phyloP scores from a whole-genome alignment of 1,140 invertebrate species.

The Limonius californicus region DNA sequence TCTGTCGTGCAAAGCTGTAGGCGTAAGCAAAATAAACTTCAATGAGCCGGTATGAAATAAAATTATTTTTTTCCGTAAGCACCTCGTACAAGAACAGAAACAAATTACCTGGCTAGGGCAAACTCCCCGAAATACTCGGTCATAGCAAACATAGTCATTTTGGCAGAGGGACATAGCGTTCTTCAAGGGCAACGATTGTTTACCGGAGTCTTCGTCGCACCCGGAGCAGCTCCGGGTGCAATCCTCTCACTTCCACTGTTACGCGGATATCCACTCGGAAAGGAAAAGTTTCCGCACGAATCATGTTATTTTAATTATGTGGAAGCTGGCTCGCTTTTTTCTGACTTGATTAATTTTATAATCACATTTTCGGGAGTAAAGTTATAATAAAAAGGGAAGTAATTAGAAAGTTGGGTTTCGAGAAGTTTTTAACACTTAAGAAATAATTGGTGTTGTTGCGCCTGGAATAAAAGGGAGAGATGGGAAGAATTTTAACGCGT shows the following conservation, averaged over 20 bases:
- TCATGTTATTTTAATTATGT: neutral
- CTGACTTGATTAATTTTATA: neutral
- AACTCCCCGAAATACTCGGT: conserved; percentile 53
- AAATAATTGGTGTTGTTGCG: no score
- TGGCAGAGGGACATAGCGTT: neutral
- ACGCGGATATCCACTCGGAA: neutral
- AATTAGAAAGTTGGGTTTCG: no score
- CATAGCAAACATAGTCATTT: conserved; percentile 48
- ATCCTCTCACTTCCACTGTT: neutral
- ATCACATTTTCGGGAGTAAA: no score
- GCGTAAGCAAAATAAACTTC: no score
- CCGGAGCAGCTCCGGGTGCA: neutral
- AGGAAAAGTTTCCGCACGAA: neutral
- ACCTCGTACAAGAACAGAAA: no score
- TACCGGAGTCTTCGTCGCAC: conserved; percentile 1
- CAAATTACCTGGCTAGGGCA: conserved; percentile 48
- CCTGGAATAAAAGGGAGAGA: no score
- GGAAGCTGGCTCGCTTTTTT: neutral
- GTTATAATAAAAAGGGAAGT: no score
- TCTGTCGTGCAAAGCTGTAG: no score
- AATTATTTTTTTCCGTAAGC: no score
- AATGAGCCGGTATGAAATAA: no score
- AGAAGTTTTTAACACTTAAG: no score
- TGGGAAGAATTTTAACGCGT: no score
- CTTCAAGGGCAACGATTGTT: neutral